A percentile compares a stretch with the other conserved stretches of the same genome.
Evolutionary conservation across 2,797 vertebrate species (phyloP).

Genomic region (Lagocephalus sceleratus): DNA sequence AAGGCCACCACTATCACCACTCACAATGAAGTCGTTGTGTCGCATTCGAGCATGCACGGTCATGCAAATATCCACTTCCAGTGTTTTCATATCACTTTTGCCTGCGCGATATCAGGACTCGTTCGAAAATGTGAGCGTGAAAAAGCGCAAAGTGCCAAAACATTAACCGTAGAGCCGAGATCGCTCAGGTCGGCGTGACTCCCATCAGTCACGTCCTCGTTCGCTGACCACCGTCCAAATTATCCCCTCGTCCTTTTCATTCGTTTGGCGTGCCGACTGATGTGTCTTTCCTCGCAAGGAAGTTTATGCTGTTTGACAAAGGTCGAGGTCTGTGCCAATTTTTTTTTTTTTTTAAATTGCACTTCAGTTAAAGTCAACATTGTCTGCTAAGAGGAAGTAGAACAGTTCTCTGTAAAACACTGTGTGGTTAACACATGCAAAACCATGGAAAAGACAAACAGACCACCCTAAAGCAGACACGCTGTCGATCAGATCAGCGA

Average conservation of each 20-base stretch:
- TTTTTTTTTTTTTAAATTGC: slow-evolving; percentile 1
- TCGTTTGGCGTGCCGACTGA: too few relatives aligned
- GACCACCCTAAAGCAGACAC: slow-evolving; percentile 5
- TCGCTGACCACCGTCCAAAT: too few relatives aligned
- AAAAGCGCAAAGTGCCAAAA: slow-evolving; percentile 9
- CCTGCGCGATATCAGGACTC: slow-evolving; percentile 3
- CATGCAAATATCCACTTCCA: slow-evolving; percentile 62
- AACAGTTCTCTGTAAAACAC: neutral
- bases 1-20: too few relatives aligned
- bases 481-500: slow-evolving; percentile 32
- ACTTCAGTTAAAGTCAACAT: slow-evolving; percentile 6
- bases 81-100: slow-evolving; percentile 25
- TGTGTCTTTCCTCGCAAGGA: too few relatives aligned
- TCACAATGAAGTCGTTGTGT: too few relatives aligned
- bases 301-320: too few relatives aligned
- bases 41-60: slow-evolving; percentile 9
- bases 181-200: slow-evolving; percentile 18
- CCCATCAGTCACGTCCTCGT: too few relatives aligned
- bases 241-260: slow-evolving; percentile 1
- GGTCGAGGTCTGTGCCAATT: too few relatives aligned
- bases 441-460: neutral
- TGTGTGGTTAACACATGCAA: slow-evolving; percentile 43
- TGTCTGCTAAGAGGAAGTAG: neutral
- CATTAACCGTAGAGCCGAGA: slow-evolving; percentile 12
- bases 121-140: slow-evolving; percentile 18